A percentile compares a stretch with the other conserved stretches of the same genome.
Conservation (phyloP, 1,140 invertebrate genomes). For the Sitodiplosis mosellana region DNA sequence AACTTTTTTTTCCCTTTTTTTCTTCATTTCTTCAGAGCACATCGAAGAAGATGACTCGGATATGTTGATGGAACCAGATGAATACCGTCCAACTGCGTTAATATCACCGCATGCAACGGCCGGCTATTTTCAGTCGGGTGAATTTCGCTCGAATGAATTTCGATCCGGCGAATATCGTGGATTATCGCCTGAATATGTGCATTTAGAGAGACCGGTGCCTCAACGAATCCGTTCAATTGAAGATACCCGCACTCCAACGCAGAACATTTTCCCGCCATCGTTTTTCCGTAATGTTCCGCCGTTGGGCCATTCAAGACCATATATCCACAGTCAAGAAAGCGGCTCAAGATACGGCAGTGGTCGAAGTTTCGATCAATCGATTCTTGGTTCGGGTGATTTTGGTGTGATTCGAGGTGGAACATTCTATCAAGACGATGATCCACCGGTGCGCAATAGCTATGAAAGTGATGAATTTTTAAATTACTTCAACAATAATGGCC, state of each 20-base stretch:
- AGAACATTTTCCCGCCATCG: constrained; percentile 22
- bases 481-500: constrained; percentile 47
- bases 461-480: constrained; percentile 30
- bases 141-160: constrained; percentile 10
- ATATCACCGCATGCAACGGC: background rate
- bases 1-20: no score
- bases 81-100: constrained; percentile 10
- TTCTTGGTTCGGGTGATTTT: constrained; percentile 74
- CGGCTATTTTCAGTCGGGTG: constrained; percentile 6
- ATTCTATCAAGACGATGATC: constrained; percentile 40
- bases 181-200: constrained; percentile 11
- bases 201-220: constrained; percentile 7
- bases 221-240: background rate
- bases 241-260: constrained; percentile 15
- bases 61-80: constrained; percentile 24
- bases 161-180: background rate
- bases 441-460: constrained; percentile 27
- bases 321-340: constrained; percentile 9
- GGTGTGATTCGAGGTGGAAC: constrained; percentile 73
- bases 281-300: constrained; percentile 23
- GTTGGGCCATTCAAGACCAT: constrained; percentile 21
- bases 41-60: constrained; percentile 22
- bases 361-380: constrained; percentile 23
- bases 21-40: constrained; percentile 13
- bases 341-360: constrained; percentile 4